Percentiles rank a stretch among this genome's conserved stretches.
These are phyloP conservation scores for Myopa tessellatipennis DNA, from an alignment of 2,888 invertebrate genomes.

Conservation along the genomic window DNA sequence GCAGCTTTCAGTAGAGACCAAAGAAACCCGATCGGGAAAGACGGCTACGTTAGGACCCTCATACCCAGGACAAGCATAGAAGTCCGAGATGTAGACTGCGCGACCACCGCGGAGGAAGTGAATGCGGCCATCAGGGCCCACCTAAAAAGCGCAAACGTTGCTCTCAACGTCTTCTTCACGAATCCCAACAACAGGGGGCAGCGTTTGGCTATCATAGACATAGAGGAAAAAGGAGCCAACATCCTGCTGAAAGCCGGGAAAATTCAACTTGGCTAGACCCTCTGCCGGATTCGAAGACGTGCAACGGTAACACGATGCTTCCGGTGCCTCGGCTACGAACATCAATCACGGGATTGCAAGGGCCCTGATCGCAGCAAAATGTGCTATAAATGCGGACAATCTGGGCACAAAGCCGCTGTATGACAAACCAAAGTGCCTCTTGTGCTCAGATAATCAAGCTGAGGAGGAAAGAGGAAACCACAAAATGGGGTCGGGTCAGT, in stretches of 20 bases:
- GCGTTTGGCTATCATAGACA: background rate
- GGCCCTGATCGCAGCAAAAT: conserved; percentile 6
- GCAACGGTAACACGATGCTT: background rate
- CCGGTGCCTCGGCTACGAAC: background rate
- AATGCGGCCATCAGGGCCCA: background rate
- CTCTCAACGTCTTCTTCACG: background rate
- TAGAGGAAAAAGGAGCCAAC: background rate
- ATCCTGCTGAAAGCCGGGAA: background rate
- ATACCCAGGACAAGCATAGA: background rate
- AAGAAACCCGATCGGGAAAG: background rate
- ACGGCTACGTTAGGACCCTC: background rate
- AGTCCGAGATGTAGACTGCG: background rate
- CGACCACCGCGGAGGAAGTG: background rate
- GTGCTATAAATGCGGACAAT: background rate
- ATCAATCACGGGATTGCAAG: conserved; percentile 7
- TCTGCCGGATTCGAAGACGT: background rate
- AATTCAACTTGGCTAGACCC: background rate
- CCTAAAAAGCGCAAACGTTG: background rate
- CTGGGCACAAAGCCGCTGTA: background rate
- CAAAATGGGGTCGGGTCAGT: background rate
- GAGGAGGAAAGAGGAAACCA: background rate
- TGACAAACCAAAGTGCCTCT: background rate
- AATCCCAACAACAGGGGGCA: conserved; percentile 1
- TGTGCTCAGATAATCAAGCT: background rate
- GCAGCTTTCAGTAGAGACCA: background rate